Conservation (phyloP, 2,888 invertebrate species). For the Leptinotarsa haldemani region DNA sequence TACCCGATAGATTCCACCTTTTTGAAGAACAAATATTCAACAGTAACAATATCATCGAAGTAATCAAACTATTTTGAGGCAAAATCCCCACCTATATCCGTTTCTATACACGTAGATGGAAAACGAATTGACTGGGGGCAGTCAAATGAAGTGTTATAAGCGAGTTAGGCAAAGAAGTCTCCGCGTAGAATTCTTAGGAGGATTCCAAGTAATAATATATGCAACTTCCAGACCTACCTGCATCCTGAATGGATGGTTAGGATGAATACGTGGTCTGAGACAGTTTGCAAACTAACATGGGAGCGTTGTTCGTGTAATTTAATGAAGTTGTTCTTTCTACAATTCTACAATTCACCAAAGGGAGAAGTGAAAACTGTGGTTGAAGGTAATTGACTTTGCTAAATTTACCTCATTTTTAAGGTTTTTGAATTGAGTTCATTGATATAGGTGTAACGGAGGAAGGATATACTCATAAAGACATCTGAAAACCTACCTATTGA, state of each 20-base stretch:
- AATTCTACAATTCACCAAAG: too few relatives aligned
- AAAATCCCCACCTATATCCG: background rate
- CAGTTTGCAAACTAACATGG: background rate
- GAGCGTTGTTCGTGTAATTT: background rate
- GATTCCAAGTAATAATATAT: conserved; percentile 16
- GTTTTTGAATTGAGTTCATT: too few relatives aligned
- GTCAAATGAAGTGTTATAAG: conserved; percentile 20
- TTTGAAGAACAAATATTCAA: too few relatives aligned
- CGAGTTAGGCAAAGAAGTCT: conserved; percentile 5
- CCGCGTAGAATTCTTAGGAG: conserved; percentile 7
- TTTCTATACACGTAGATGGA: conserved; percentile 6
- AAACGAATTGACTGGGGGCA: conserved; percentile 16
- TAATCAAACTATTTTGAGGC: background rate
- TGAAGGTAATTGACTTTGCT: too few relatives aligned
- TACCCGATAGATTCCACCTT: too few relatives aligned
- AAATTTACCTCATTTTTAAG: too few relatives aligned
- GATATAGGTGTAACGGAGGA: too few relatives aligned
- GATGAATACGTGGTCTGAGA: background rate
- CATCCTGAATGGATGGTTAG: background rate
- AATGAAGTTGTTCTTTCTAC: too few relatives aligned
- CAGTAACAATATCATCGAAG: too few relatives aligned
- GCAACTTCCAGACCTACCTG: conserved; percentile 4
- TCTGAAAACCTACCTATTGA: too few relatives aligned
- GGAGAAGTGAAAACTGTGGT: too few relatives aligned
- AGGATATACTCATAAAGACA: too few relatives aligned